These are phyloP conservation scores for Frankliniella intonsa DNA, from an alignment of 2,888 invertebrate genomes.

Conservation along the genomic window DNA sequence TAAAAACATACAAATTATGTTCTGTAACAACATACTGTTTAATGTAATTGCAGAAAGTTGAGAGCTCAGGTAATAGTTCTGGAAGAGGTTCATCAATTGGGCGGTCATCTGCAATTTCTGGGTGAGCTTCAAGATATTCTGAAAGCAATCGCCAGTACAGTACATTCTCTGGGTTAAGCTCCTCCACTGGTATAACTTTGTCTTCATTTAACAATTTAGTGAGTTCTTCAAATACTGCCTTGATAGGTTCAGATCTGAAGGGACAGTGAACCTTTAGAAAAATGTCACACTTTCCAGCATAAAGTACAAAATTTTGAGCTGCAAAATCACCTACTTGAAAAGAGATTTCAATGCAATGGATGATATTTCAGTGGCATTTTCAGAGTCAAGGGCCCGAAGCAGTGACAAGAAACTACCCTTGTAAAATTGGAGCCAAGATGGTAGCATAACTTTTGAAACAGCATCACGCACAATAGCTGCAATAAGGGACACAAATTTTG, in stretches of 20 bases:
- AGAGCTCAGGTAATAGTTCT: conserved; percentile 64
- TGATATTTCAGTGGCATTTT: conserved; percentile 56
- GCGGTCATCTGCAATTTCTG: not conserved
- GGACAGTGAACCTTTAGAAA: conserved; percentile 31
- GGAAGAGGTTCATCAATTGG: conserved; percentile 29
- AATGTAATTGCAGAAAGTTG: conserved; percentile 68
- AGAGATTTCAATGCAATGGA: conserved; percentile 52
- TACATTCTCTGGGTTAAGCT: conserved; percentile 53
- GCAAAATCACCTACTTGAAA: conserved; percentile 50
- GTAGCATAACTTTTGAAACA: conserved; percentile 55
- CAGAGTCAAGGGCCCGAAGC: conserved; percentile 70
- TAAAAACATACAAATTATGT: not conserved
- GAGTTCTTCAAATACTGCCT: conserved; percentile 48
- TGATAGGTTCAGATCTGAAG: conserved; percentile 45
- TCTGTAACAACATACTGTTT: conserved; percentile 53
- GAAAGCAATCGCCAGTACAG: conserved; percentile 54
- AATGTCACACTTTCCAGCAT: conserved; percentile 30
- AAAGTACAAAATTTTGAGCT: not conserved
- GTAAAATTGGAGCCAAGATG: conserved; percentile 70
- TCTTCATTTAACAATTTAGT: conserved; percentile 45
- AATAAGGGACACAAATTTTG: not conserved
- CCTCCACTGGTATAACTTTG: conserved; percentile 51
- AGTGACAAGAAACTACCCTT: conserved; percentile 65
- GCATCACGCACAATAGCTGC: conserved; percentile 45
- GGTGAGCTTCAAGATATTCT: conserved; percentile 32